A percentile compares a stretch with the other conserved stretches of the same genome.
These are phyloP conservation scores for Phainopepla nitens DNA, from an alignment of 2,113 vertebrate species.

Conservation along the genomic window DNA sequence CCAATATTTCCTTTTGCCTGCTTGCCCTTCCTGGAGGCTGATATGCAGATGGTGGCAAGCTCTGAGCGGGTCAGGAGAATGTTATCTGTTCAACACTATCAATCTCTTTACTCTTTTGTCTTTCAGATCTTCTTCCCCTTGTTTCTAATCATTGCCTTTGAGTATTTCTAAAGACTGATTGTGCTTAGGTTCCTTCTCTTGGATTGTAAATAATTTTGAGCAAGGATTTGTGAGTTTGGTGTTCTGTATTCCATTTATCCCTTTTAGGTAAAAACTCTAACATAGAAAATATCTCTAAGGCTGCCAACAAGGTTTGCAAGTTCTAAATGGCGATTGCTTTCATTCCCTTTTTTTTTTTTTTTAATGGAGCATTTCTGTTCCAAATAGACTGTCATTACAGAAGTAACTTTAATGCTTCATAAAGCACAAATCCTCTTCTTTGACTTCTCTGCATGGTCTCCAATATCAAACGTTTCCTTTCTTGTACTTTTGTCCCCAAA, in stretches of 20 bases:
- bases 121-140: neutral
- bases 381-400: constrained; percentile 9
- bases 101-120: neutral
- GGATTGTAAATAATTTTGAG: neutral
- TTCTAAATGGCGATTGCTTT: neutral
- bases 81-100: neutral
- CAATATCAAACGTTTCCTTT: constrained; percentile 25
- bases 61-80: neutral
- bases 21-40: neutral
- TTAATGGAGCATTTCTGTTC: neutral
- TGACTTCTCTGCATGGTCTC: constrained; percentile 39
- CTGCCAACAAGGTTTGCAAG: neutral
- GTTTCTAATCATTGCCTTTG: neutral
- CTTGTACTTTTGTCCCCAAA: constrained; percentile 25
- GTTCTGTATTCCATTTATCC: neutral
- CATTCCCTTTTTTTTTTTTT: neutral
- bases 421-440: constrained; percentile 25
- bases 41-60: neutral
- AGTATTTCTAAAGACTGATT: neutral
- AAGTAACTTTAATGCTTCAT: constrained; percentile 28
- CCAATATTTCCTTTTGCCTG: neutral
- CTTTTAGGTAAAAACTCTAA: neutral
- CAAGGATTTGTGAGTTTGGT: neutral
- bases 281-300: neutral
- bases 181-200: neutral